Percentiles rank a stretch among this genome's conserved stretches.
These are phyloP conservation scores for Girardinus metallicus DNA, from an alignment of 2,797 vertebrate genomes.

Conservation along the genomic window DNA sequence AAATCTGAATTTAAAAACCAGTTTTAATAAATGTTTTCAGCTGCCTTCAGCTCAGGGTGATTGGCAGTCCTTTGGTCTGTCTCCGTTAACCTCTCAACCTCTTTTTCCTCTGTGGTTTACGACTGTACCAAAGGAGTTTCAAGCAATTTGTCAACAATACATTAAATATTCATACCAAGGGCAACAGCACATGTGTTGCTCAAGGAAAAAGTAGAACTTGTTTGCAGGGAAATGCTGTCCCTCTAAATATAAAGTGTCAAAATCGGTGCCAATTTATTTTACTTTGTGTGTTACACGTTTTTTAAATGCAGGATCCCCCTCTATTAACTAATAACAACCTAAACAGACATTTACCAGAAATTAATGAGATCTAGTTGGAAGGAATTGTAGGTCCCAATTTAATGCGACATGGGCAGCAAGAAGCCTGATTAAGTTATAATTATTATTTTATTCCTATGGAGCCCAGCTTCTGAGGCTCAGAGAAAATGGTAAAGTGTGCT, in stretches of 20 bases:
- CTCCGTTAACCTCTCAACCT: conserved; percentile 46
- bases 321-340: conserved; percentile 71
- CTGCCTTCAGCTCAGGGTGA: conserved; percentile 41
- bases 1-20: background rate
- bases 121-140: conserved; percentile 29
- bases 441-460: conserved; percentile 74
- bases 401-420: conserved; percentile 83
- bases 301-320: conserved; percentile 42
- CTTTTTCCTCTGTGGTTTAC: conserved; percentile 26
- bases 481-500: conserved; percentile 66
- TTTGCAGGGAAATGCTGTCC: conserved; percentile 28
- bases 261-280: conserved; percentile 40
- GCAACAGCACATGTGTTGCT: conserved; percentile 4
- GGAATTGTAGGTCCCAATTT: conserved; percentile 86
- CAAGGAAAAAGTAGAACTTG: conserved; percentile 5
- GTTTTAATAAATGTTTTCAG: conserved; percentile 5
- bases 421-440: conserved; percentile 83
- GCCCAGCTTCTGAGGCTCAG: conserved; percentile 64
- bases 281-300: conserved; percentile 32
- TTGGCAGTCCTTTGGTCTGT: conserved; percentile 32
- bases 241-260: conserved; percentile 27
- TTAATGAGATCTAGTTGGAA: conserved; percentile 87
- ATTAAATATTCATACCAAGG: conserved; percentile 46
- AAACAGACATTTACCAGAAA: conserved; percentile 81
- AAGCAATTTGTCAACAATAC: conserved; percentile 42